A percentile compares a stretch with the other conserved stretches of the same genome.
These are phyloP conservation scores for Chaunax sp. DNA, from an alignment of 2,797 vertebrate genomes.

Conservation along the genomic window DNA sequence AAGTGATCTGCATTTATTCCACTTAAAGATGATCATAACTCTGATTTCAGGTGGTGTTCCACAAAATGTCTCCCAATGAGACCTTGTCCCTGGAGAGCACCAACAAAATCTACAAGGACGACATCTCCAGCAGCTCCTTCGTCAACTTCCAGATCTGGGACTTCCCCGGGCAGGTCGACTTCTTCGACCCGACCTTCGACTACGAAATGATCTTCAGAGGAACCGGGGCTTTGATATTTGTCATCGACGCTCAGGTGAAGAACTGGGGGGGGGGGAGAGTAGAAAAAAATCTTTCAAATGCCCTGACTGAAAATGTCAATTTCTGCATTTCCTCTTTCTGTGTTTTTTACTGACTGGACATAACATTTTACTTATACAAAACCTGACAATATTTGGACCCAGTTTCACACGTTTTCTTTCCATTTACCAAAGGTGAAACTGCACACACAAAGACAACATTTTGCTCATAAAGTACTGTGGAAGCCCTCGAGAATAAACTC, in stretches of 20 bases:
- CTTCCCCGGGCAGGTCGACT: slow-evolving; percentile 98
- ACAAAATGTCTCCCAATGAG: slow-evolving; percentile 99
- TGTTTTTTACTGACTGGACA: too few species aligned
- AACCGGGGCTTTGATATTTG: slow-evolving; percentile 98
- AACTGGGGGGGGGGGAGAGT: not conserved
- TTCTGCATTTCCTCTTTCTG: too few species aligned
- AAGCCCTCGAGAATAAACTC: slow-evolving; percentile 3
- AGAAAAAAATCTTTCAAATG: too few species aligned
- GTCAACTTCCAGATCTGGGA: slow-evolving; percentile 99
- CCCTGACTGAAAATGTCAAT: not conserved
- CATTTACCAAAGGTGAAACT: not conserved
- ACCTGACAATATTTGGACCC: not conserved
- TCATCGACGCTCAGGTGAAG: slow-evolving; percentile 98
- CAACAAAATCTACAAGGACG: slow-evolving; percentile 99
- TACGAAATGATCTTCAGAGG: slow-evolving; percentile 99
- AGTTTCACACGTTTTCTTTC: not conserved
- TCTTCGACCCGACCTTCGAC: slow-evolving; percentile 99
- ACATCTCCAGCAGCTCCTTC: slow-evolving; percentile 99
- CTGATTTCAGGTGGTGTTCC: slow-evolving; percentile 94
- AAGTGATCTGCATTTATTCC: not conserved
- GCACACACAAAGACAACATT: not conserved
- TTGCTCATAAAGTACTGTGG: not conserved
- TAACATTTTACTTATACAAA: not conserved
- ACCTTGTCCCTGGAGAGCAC: slow-evolving; percentile 99
- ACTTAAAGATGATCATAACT: not conserved